These are phyloP conservation scores for Pionites leucogaster DNA, from an alignment of 2,113 vertebrate genomes.

Conservation along the genomic window DNA sequence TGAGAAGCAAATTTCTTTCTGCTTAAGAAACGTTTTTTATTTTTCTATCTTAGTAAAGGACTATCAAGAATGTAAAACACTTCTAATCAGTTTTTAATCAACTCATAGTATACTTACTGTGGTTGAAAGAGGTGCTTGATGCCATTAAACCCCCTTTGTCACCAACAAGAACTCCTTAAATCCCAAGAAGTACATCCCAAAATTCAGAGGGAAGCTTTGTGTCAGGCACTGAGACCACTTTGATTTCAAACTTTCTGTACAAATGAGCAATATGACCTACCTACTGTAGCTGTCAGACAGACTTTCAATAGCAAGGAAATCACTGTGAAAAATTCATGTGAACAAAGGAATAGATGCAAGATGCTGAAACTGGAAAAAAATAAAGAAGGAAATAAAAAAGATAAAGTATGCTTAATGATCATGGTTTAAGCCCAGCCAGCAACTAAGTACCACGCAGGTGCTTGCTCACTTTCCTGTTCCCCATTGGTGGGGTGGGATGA, in stretches of 20 bases:
- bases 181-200: not conserved
- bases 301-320: not conserved
- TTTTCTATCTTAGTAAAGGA: not conserved
- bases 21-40: not conserved
- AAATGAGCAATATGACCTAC: not conserved
- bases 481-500: not conserved
- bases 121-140: not conserved
- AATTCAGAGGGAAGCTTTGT: not conserved
- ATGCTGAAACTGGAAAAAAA: not conserved
- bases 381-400: accelerated
- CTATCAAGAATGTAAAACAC: not conserved
- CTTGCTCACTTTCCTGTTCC: not conserved
- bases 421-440: not conserved
- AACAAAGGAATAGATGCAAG: not conserved
- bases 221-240: not conserved
- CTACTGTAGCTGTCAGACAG: not conserved
- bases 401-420: not conserved
- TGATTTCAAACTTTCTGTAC: not conserved
- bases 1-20: not conserved
- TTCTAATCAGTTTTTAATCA: not conserved
- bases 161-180: not conserved
- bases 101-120: not conserved
- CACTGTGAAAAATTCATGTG: not conserved
- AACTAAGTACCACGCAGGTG: not conserved
- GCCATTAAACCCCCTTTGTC: not conserved